Base-by-base conservation (phyloP, 2,888 invertebrate genomes). In the Tortrix viridana region DNA sequence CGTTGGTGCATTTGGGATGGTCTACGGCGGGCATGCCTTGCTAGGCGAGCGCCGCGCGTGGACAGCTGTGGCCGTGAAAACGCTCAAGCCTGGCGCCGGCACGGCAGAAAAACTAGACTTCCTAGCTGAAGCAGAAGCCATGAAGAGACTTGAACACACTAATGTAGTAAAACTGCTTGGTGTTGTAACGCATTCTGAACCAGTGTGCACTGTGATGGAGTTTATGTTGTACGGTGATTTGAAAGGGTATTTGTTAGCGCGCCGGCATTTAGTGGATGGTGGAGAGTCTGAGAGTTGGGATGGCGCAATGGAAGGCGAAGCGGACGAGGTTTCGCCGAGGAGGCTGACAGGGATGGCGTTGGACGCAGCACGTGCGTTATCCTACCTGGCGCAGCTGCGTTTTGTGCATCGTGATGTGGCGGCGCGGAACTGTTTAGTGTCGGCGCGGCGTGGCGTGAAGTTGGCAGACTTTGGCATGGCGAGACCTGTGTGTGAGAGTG, bases 391-490 rank as follows among this genome's bases (percentile, higher is more conserved):
- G 22, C 95, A 96, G 77, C 88, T 95, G 74, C 97, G 96, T 85
- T 98, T 96, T 85, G 97, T 98, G 61, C 98, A 98, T 88, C 95
- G 98, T 71, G 98, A 98, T 85, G 94, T 98, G 26, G 96, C 85
- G 82, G 97, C 80, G 93, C 96, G 92, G 71, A 98, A 96, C 89
- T 98, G 95, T 79, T 89, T 97, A 38, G 95, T 97, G 9, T 95
- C 95, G 84, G 95, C 95, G 43, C 94, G 94, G 71, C 93, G 96
- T 64, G 93, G 94, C 0, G 95, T 96, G 5, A 97, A 97, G 82
- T 92, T 96, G 38, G 96, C 96, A 2, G 98, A 98, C 86, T 98
- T 98, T 85, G 98, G 98, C 46, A 97, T 98, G 98, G 96, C 98
- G 2, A 93, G 98, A 48, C 95, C 96, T 0, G 96, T 96, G 82